Percentiles rank a stretch among this genome's conserved stretches.
Evolutionary conservation across 2,113 vertebrate genomes (phyloP).

Genomic region (Muntiacus muntjak): DNA sequence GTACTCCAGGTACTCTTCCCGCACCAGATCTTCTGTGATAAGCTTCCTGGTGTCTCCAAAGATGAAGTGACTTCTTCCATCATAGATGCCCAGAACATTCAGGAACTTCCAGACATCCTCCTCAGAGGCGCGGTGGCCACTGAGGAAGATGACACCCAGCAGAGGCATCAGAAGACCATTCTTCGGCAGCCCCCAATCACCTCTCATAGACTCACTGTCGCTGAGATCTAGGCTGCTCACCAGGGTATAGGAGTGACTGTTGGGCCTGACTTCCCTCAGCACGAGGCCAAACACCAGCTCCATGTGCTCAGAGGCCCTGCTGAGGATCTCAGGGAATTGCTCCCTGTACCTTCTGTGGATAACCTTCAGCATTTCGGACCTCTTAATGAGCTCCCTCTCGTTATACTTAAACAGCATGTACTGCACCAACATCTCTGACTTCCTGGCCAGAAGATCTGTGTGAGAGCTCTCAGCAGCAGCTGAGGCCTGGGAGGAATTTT

Average conservation of each 20-base stretch:
- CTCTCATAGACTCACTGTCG: fast-evolving
- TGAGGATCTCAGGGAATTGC: conserved; percentile 2
- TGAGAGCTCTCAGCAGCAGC: fast-evolving
- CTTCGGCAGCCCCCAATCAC: not conserved
- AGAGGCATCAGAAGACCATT: not conserved
- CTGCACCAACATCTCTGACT: not conserved
- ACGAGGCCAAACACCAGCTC: conserved; percentile 25
- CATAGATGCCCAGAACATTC: not conserved
- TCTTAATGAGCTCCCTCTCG: not conserved
- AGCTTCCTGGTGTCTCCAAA: not conserved
- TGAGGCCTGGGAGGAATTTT: not conserved
- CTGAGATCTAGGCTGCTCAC: not conserved
- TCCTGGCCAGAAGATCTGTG: not conserved
- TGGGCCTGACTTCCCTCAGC: not conserved
- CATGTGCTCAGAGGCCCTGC: not conserved
- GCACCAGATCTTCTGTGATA: not conserved
- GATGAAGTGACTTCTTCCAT: not conserved
- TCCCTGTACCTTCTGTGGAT: not conserved
- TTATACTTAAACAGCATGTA: not conserved
- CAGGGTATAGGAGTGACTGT: not conserved
- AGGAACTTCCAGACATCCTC: not conserved
- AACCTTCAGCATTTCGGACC: not conserved
- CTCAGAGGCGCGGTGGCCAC: fast-evolving
- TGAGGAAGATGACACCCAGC: conserved; percentile 28
- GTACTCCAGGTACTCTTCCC: not conserved